Evolutionary conservation across 35 echinoderm and acorn worm species (phyloP).

Genomic region (Chiridota heheva): DNA sequence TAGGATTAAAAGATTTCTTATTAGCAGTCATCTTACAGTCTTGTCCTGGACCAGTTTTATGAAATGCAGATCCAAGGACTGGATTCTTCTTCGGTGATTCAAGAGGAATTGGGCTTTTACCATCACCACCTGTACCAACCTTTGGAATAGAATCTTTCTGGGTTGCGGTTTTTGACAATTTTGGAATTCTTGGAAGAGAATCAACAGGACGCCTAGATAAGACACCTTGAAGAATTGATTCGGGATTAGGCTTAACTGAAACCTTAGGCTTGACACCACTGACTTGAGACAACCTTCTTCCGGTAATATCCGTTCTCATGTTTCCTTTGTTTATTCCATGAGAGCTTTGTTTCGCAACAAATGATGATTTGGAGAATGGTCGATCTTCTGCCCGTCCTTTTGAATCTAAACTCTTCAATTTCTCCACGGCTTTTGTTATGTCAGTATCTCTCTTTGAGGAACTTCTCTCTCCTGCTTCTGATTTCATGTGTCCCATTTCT

Average conservation of each 20-base stretch:
- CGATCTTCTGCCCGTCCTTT: background rate
- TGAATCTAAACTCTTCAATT: background rate
- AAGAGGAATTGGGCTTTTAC: background rate
- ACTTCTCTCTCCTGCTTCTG: background rate
- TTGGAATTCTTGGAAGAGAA: slow-evolving; percentile 51
- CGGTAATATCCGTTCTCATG: too few species aligned
- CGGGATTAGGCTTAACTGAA: slow-evolving; percentile 44
- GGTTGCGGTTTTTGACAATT: slow-evolving; percentile 37
- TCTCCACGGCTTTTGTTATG: background rate
- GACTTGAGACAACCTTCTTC: too few species aligned
- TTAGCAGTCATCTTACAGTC: slow-evolving; percentile 16
- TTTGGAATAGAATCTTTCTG: slow-evolving; percentile 33
- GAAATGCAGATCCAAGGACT: too few species aligned
- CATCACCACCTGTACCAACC: slow-evolving; percentile 17
- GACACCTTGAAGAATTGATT: slow-evolving; percentile 18
- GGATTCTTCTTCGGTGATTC: too few species aligned
- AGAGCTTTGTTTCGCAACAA: background rate
- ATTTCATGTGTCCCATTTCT: background rate
- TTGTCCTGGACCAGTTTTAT: too few species aligned
- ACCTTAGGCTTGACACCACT: too few species aligned
- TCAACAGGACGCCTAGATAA: slow-evolving; percentile 18
- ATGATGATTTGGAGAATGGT: background rate
- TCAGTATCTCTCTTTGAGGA: background rate
- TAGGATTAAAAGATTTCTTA: background rate
- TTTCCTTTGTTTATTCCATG: background rate